Base-by-base conservation (phyloP, 1,140 invertebrate species). In the Atta cephalotes region DNA sequence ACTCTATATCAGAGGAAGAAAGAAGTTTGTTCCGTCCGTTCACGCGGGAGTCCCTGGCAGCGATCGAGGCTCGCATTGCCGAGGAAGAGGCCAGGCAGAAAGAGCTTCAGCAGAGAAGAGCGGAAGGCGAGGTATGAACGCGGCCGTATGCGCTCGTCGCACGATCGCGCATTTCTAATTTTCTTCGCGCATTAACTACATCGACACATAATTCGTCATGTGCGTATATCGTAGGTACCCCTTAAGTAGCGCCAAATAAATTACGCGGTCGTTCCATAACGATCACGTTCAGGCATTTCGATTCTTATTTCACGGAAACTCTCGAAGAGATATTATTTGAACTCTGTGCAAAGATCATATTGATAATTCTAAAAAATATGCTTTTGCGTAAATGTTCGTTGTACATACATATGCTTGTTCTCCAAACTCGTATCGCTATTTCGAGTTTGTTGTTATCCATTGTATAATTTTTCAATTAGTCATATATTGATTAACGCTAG, bases 21-120 rank as follows among this genome's bases (percentile, higher is more conserved):
- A 97, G 97, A 96, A 97, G 97, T 96, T 97, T 98, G 97, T 99
- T 99, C 98, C 97, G 98, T 97, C 98, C 98, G 96, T 99, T 99
- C 97, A 99, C 98, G 95, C 97, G 98, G 96, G 98, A 99, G 96
- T 99, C 98, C 96, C 96, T 99, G 95, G 97, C 97, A 95, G 97
- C 97, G 95, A 99, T 99, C 96, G 98, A 99, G 96, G 96, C 97
- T 95, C 97, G 98, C 93, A 99, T 99, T 95, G 97, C 98, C 93
- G 98, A 98, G 95, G 98, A 99, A 96, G 96, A 98, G 97, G 98
- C 98, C 95, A 98, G 98, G 96, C 98, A 98, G 96, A 98, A 98
- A 96, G 98, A 99, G 96, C 97, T 98, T 96, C 98, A 99, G 97
- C 98, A 98, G 97, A 98, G 98, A 96, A 97, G 98, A 97, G 98